phyloP scores from a whole-genome alignment of 2,888 invertebrate species.

The Cotesia congregata region DNA sequence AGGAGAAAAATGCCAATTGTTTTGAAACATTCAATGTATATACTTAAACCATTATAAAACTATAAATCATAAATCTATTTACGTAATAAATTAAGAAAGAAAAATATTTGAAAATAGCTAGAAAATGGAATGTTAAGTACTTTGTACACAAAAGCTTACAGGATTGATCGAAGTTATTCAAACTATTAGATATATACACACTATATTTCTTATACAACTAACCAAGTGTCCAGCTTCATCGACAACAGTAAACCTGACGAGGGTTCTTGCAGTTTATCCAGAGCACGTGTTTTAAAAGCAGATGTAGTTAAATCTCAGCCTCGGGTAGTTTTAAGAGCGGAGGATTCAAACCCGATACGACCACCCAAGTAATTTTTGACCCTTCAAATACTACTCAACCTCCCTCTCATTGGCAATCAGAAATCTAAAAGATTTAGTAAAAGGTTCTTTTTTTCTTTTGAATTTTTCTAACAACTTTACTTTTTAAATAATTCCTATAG shows the following conservation, averaged over 20 bases:
- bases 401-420: constrained; percentile 8
- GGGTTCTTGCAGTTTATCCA: constrained; percentile 46
- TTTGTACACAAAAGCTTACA: constrained; percentile 12
- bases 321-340: constrained; percentile 43
- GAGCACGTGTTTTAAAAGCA: constrained; percentile 61
- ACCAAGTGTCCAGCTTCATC: constrained; percentile 11
- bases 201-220: constrained; percentile 11
- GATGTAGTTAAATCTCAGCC: constrained; percentile 60
- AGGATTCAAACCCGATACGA: constrained; percentile 29
- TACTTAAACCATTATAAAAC: too few species aligned
- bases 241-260: constrained; percentile 13
- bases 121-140: background rate
- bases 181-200: constrained; percentile 16
- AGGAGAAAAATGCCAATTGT: too few species aligned
- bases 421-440: background rate
- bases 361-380: constrained; percentile 43
- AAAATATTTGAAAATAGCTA: background rate
- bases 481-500: background rate
- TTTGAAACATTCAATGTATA: too few species aligned
- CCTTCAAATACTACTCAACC: constrained; percentile 27
- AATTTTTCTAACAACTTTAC: constrained; percentile 1
- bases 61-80: background rate
- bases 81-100: background rate
- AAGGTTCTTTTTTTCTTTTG: background rate
- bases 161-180: constrained; percentile 18